phyloP scores from a whole-genome alignment of 2,113 vertebrate species.

The Octodon degus region DNA sequence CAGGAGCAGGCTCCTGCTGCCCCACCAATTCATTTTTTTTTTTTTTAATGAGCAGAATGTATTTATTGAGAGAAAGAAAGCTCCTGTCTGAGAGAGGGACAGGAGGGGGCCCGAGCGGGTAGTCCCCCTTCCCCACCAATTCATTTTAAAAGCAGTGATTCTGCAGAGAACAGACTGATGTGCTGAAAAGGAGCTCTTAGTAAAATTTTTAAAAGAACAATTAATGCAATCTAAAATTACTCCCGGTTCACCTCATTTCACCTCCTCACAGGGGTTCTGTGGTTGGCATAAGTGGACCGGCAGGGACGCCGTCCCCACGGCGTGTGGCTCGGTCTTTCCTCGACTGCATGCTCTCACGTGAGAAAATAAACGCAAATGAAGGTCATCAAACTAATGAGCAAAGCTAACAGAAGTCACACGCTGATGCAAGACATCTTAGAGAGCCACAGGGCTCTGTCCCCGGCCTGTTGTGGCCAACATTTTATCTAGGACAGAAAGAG shows the following conservation, averaged over 20 bases:
- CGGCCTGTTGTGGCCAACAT: neutral
- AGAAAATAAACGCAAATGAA: neutral
- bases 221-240: neutral
- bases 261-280: neutral
- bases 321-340: neutral
- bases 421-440: conserved; percentile 1
- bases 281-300: neutral
- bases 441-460: neutral
- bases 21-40: neutral
- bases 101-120: no score
- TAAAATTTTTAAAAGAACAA: conserved; percentile 37
- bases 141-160: conserved; percentile 33
- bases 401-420: conserved; percentile 22
- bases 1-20: conserved; percentile 46
- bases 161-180: neutral
- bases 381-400: neutral
- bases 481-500: neutral
- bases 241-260: neutral
- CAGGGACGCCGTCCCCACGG: neutral
- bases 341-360: neutral
- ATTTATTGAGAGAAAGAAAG: no score
- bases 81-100: no score
- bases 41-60: no score
- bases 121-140: neutral
- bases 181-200: conserved; percentile 13